These are phyloP conservation scores for Trematomus bernacchii DNA, from an alignment of 2,797 vertebrate species.

Conservation along the genomic window DNA sequence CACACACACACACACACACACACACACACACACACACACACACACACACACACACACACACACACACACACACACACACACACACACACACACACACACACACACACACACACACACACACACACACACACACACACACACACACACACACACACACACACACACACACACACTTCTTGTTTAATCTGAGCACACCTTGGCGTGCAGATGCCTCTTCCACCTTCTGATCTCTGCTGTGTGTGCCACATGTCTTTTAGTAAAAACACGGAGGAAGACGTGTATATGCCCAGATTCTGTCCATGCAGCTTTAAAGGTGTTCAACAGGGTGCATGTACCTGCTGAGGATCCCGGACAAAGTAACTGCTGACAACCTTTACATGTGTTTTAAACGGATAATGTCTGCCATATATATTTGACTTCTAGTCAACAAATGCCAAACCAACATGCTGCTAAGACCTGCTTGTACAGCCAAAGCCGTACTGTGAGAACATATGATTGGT, in stretches of 20 bases:
- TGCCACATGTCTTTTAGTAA: not conserved
- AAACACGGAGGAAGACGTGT: not conserved
- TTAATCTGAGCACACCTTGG: conserved; percentile 68
- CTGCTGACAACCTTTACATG: conserved; percentile 12
- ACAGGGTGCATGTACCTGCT: conserved; percentile 1
- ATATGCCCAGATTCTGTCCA: conserved; percentile 33
- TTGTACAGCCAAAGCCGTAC: not conserved
- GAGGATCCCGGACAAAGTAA: not conserved
- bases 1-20: conserved; percentile 20
- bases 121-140: conserved; percentile 22
- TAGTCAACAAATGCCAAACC: conserved; percentile 10
- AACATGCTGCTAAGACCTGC: not conserved
- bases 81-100: conserved; percentile 1
- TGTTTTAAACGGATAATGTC: not conserved
- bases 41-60: conserved; percentile 6
- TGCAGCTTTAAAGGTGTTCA: conserved; percentile 30
- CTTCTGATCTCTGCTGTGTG: conserved; percentile 12
- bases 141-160: not conserved
- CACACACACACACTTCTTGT: too few species aligned
- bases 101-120: not conserved
- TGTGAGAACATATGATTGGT: not conserved
- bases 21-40: conserved; percentile 6
- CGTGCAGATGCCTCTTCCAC: conserved; percentile 24
- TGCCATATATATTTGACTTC: not conserved
- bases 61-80: not conserved